Base-by-base conservation (phyloP, 1,140 invertebrate species). In the Bilobella aurantiaca region DNA sequence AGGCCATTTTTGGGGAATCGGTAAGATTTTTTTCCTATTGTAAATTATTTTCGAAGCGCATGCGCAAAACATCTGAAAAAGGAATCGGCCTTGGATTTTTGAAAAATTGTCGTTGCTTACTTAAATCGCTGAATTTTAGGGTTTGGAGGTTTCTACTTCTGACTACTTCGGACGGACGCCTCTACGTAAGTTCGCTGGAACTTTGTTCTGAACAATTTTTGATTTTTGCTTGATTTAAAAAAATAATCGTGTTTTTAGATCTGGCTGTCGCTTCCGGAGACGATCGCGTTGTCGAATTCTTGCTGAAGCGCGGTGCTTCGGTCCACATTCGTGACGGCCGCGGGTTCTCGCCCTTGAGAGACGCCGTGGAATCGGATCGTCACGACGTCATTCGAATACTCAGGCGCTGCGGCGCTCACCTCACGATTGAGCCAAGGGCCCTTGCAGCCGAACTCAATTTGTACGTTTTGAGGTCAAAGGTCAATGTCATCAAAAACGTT, bases 161-260 rank as follows among this genome's bases (percentile, higher is more conserved):
- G 90, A 93, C 75, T 84, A 87, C 59, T 90, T 93, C 77, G 81
- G 83, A 12, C 81, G 89, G 63, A 93, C 90, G 0, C 85, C 89
- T 18, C 47, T 69, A 3, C 67, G 49, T 53, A 53, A 53, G 49
- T 23, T 53, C 8, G 25, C 5, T 5, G 23, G 25, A 53, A 23
- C 37, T 42, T 53, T 23, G 49, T 18, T 42, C 18, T 42, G 34
- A 42, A 42, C 34, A n/a, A n/a, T n/a, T n/a, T 42, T 42, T 42
- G 34, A 42, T 12, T 12, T 12, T 42, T 53, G 49, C 14, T 53
- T 53, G 49, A 53, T 42, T 42, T 42, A 42, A 8, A 8, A 42
- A 12, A 42, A 8, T 12, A 12, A 12, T 42, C 21, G 25, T 23
- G 49, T 53, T 42, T 42, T 42, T 23, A 53, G 49, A 95, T 72